Percentiles rank a stretch among this genome's conserved stretches.
phyloP scores from a whole-genome alignment of 2,797 vertebrate species.

The Lycodopsis pacificus region DNA sequence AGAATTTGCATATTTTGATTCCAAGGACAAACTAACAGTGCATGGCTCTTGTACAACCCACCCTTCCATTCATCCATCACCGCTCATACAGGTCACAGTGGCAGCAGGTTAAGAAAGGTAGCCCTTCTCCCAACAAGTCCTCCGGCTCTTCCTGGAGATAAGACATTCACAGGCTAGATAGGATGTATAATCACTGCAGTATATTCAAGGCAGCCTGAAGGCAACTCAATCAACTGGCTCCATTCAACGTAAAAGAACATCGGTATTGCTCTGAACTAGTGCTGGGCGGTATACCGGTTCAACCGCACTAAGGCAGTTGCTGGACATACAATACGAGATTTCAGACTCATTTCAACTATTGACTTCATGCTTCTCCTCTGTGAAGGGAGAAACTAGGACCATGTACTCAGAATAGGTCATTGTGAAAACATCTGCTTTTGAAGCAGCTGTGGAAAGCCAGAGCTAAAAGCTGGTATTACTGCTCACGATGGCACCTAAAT shows the following conservation, averaged over 20 bases:
- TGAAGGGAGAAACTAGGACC: too few relatives aligned
- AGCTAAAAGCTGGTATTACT: neutral
- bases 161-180: constrained; percentile 18
- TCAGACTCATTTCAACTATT: neutral
- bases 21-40: neutral
- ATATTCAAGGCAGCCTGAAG: neutral
- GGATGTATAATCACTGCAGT: neutral
- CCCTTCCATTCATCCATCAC: neutral
- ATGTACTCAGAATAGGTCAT: neutral
- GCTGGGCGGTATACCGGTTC: too few relatives aligned
- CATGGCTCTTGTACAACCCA: neutral
- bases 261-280: neutral
- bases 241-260: neutral
- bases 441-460: neutral
- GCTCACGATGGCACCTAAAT: neutral
- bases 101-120: neutral
- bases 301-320: neutral
- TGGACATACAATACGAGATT: neutral
- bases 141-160: constrained; percentile 1
- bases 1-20: neutral
- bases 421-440: neutral
- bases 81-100: neutral
- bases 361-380: neutral
- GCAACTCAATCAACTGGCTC: neutral
- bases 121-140: neutral